Evolutionary conservation across 2,888 invertebrate species (phyloP), one percentile per base, ranked within the genome.

Genomic region (Apodemia hepburni): DNA sequence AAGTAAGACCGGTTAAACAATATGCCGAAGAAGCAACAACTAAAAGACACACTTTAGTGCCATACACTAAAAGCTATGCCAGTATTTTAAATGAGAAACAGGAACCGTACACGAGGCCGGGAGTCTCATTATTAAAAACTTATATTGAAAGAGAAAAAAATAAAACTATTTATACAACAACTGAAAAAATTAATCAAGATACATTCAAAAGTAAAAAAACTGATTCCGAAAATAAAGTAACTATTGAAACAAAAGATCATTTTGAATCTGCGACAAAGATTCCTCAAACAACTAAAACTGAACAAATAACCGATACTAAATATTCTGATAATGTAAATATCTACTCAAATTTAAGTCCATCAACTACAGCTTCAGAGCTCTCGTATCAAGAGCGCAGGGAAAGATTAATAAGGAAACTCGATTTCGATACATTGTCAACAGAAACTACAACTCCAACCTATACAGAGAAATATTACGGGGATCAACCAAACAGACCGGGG

Each of bases 331-430:
- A 78, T 70, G 75, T 76, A 63, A 79, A 82, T 62, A 70, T 78
- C 12, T 81, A 77, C 64, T 76, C 84, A 1, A 81, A 71, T 17
- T 75, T 77, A 2, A 79, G 79, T 47, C 71, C 75, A 57, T 70
- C 74, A 35, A 69, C 70, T 8, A 78, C 80, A 64, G 71, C 73
- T 1, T 84, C 86, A 3, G 83, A 86, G 3, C 84, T 77, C 0
- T 79, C 81, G 1, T 93, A 95, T 63, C 92, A 93, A 62, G 94
- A 95, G 71, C 94, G 96, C 73, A 93, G 95, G 0, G 92, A 95
- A 66, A 93, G 94, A 66, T 94, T 96, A 88, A 84, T 96, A 59
- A 93, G 94, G 66, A 95, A 95, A 57, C 83, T 96, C n/a, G 87
- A 94, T 66, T 81, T 96, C 6, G 87, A 86, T 49, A 73, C 72